These are phyloP conservation scores for Apis cerana DNA, from an alignment of 1,140 invertebrate species.

Conservation along the genomic window DNA sequence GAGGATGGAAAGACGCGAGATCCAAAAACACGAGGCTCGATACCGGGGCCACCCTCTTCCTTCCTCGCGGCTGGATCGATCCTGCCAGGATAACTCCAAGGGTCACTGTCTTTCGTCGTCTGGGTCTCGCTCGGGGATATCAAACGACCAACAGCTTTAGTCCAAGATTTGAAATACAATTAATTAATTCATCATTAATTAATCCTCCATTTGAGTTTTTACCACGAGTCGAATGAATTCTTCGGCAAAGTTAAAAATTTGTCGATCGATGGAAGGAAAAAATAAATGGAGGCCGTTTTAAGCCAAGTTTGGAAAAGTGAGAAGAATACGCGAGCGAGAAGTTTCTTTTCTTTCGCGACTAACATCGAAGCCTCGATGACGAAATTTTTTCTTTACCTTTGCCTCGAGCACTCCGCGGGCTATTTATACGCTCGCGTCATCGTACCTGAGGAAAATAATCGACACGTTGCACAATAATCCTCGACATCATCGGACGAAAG, in stretches of 20 bases:
- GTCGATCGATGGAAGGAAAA: too few relatives aligned
- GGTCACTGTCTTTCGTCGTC: constrained; percentile 35
- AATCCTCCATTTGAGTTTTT: too few relatives aligned
- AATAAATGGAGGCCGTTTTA: too few relatives aligned
- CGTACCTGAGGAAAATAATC: constrained; percentile 48
- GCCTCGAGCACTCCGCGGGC: constrained; percentile 16
- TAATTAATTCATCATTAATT: too few relatives aligned
- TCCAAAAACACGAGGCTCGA: neutral
- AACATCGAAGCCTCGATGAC: constrained; percentile 25
- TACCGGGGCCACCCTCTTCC: neutral
- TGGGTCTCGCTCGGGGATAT: neutral
- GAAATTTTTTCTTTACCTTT: constrained; percentile 49
- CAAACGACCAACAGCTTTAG: constrained; percentile 15
- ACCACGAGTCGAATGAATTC: too few relatives aligned
- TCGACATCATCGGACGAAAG: neutral
- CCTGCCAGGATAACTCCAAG: constrained; percentile 1
- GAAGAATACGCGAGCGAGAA: too few relatives aligned
- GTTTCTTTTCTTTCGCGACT: neutral
- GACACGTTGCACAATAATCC: constrained; percentile 34
- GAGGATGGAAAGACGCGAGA: neutral
- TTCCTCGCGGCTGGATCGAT: constrained; percentile 42
- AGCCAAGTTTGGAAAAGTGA: too few relatives aligned
- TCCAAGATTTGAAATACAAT: too few relatives aligned
- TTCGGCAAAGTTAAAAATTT: too few relatives aligned
- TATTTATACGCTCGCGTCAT: constrained; percentile 62